A percentile compares a stretch with the other conserved stretches of the same genome.
Conservation (phyloP, 2,113 vertebrate genomes). For the Cromileptes altivelis region DNA sequence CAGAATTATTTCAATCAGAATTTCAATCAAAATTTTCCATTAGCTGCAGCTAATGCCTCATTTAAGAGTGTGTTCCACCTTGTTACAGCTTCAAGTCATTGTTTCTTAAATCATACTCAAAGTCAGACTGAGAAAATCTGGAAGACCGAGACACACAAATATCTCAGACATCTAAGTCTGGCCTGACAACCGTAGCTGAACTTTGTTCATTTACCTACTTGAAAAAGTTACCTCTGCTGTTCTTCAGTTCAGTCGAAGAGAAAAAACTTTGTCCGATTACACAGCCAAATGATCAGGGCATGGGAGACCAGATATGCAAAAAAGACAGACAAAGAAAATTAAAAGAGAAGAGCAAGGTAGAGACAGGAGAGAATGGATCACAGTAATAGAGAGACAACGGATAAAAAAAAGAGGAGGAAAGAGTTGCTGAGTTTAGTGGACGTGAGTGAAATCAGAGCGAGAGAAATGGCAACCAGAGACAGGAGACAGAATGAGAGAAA, state of each 20-base stretch:
- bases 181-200: background rate
- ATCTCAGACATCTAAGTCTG: background rate
- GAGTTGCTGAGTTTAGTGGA: background rate
- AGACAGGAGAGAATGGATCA: conserved; percentile 12
- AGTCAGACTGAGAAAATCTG: background rate
- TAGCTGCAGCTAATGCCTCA: background rate
- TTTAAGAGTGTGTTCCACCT: background rate
- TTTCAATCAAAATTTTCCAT: too few relatives aligned
- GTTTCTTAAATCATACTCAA: background rate
- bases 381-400: background rate
- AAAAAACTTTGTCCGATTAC: background rate
- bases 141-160: background rate
- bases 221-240: background rate
- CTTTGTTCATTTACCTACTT: background rate
- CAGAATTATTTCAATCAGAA: too few relatives aligned
- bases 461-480: conserved; percentile 29
- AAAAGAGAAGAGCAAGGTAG: background rate
- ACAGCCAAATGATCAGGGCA: background rate
- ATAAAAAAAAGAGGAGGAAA: background rate
- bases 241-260: background rate
- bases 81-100: background rate
- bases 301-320: background rate
- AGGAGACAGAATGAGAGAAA: conserved; percentile 19
- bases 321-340: conserved; percentile 7
- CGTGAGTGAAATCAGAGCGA: conserved; percentile 1